Percentiles rank a stretch among this genome's conserved stretches.
Evolutionary conservation across 2,113 vertebrate genomes (phyloP).

Genomic region (Cepphus grylle): DNA sequence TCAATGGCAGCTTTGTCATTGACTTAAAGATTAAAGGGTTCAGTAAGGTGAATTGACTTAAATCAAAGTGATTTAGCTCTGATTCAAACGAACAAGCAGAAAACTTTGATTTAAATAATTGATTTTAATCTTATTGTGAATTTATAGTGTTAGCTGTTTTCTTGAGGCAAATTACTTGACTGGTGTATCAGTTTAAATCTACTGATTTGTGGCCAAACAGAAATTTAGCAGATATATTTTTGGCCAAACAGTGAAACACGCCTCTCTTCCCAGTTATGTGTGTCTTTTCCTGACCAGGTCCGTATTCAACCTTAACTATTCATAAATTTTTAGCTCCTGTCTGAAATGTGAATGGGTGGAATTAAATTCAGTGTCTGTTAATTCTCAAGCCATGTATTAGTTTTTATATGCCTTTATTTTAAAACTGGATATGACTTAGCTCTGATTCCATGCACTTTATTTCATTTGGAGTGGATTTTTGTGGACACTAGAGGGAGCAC

Average conservation of each 20-base stretch:
- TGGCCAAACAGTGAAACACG: neutral
- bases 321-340: neutral
- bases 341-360: neutral
- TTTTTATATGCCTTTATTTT: neutral
- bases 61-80: conserved; percentile 4
- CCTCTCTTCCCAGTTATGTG: neutral
- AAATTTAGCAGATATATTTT: neutral
- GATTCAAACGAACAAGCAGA: conserved; percentile 34
- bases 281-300: neutral
- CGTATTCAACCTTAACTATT: neutral
- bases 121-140: conserved; percentile 35
- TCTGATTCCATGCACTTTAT: neutral
- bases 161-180: neutral
- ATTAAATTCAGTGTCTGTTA: neutral
- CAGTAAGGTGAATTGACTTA: conserved; percentile 6
- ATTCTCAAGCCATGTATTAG: neutral
- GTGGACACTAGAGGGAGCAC: conserved; percentile 59
- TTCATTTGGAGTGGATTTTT: neutral
- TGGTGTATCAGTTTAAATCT: neutral
- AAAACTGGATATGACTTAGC: neutral
- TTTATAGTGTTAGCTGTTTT: conserved; percentile 22
- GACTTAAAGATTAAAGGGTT: conserved; percentile 24
- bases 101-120: conserved; percentile 47
- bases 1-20: conserved; percentile 9
- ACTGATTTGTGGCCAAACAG: neutral